Conservation (phyloP, 2,888 invertebrate species). For the Allophyes oxyacanthae region DNA sequence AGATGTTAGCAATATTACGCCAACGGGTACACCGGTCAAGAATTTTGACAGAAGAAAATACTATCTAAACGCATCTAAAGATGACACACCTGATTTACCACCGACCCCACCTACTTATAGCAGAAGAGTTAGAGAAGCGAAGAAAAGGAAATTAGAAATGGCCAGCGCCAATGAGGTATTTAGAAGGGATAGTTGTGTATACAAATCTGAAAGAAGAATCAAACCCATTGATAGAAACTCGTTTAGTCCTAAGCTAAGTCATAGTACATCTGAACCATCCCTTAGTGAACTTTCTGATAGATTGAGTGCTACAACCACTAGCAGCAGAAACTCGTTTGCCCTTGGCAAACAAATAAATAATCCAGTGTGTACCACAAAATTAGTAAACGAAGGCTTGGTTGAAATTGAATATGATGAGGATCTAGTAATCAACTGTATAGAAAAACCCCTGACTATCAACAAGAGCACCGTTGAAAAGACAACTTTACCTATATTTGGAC, state of each 20-base stretch:
- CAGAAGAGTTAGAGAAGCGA: slow-evolving; percentile 84
- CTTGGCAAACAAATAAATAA: slow-evolving; percentile 61
- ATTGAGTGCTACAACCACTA: slow-evolving; percentile 70
- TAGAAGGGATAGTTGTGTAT: slow-evolving; percentile 75
- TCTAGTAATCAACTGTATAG: slow-evolving; percentile 80
- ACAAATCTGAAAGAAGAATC: slow-evolving; percentile 83
- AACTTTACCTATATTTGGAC: slow-evolving; percentile 85
- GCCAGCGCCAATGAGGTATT: slow-evolving; percentile 73
- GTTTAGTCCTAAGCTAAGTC: slow-evolving; percentile 71
- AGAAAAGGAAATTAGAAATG: slow-evolving; percentile 86
- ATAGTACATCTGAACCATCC: slow-evolving; percentile 82
- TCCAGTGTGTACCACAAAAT: slow-evolving; percentile 79
- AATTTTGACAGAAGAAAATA: slow-evolving; percentile 75
- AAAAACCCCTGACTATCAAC: slow-evolving; percentile 72
- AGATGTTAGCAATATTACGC: slow-evolving; percentile 91
- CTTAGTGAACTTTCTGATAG: slow-evolving; percentile 80
- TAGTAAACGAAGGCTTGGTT: slow-evolving; percentile 85
- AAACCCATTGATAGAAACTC: slow-evolving; percentile 70
- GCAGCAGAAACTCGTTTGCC: slow-evolving; percentile 72
- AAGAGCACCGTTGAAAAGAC: slow-evolving; percentile 74
- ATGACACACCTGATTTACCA: slow-evolving; percentile 79
- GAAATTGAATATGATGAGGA: slow-evolving; percentile 89
- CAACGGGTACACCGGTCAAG: slow-evolving; percentile 80
- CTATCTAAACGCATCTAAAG: slow-evolving; percentile 71
- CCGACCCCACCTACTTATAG: slow-evolving; percentile 83